These are phyloP conservation scores for Vulpes ferrilata DNA, from an alignment of 2,113 vertebrate species.

Conservation along the genomic window DNA sequence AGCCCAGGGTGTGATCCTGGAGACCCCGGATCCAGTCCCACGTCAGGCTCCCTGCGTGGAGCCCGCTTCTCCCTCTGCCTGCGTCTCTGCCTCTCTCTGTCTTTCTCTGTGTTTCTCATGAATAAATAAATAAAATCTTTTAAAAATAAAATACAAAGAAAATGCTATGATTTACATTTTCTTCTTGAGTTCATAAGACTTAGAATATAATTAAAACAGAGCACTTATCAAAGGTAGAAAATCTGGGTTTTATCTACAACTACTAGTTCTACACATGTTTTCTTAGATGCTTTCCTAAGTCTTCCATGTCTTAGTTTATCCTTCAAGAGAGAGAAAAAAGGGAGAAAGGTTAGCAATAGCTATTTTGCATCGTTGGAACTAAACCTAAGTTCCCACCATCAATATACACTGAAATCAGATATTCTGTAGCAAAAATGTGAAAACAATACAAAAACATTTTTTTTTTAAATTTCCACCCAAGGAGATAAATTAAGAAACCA, in stretches of 20 bases:
- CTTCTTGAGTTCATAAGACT: background rate
- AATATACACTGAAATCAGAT: slow-evolving; percentile 24
- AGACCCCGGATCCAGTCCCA: too few relatives aligned
- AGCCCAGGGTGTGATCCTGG: too few relatives aligned
- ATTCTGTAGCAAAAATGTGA: background rate
- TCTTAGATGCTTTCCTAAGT: background rate
- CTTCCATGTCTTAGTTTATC: background rate
- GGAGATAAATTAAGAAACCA: slow-evolving; percentile 11
- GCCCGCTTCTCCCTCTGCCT: too few relatives aligned
- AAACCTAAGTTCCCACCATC: background rate
- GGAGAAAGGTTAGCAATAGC: background rate
- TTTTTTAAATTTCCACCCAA: slow-evolving; percentile 23
- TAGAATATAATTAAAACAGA: slow-evolving; percentile 6
- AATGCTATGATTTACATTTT: slow-evolving; percentile 21
- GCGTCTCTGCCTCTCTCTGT: too few relatives aligned
- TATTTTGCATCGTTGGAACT: background rate
- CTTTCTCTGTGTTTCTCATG: too few relatives aligned
- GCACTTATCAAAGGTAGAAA: slow-evolving; percentile 4
- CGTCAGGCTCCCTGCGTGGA: too few relatives aligned
- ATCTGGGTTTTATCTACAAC: background rate
- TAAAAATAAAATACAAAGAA: background rate
- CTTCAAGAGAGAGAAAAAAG: background rate
- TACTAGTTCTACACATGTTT: background rate
- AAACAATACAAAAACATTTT: background rate
- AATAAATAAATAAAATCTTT: too few relatives aligned